Evolutionary conservation across 2,113 vertebrate genomes (phyloP).

Genomic region (Motacilla tschutschensis): DNA sequence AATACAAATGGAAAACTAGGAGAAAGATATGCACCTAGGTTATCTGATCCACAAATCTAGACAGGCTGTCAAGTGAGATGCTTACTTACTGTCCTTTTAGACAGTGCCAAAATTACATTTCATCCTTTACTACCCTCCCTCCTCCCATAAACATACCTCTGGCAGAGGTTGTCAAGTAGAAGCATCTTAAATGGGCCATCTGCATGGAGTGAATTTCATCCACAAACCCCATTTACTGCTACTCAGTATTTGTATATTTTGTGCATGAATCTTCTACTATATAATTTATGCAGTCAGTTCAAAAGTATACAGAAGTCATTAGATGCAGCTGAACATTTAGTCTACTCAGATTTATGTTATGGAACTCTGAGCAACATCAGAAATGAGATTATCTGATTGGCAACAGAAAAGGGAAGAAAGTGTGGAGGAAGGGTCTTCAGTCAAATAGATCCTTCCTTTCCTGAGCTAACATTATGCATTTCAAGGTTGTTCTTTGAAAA

Average conservation of each 20-base stretch:
- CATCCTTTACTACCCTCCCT: neutral
- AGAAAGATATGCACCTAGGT: neutral
- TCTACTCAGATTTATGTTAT: neutral
- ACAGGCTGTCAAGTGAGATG: neutral
- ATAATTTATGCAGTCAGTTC: slow-evolving; percentile 43
- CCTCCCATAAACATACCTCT: neutral
- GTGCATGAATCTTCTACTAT: slow-evolving; percentile 6
- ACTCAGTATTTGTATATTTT: slow-evolving; percentile 26
- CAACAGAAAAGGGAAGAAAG: neutral
- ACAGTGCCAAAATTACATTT: neutral
- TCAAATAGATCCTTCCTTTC: neutral
- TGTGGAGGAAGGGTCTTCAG: accelerated
- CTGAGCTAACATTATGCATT: neutral
- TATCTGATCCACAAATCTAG: neutral
- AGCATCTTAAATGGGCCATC: slow-evolving; percentile 9
- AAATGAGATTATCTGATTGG: neutral
- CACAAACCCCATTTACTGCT: slow-evolving; percentile 16
- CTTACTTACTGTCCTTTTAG: neutral
- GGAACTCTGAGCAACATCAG: slow-evolving; percentile 9
- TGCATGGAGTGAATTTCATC: slow-evolving; percentile 16
- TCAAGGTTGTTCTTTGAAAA: neutral
- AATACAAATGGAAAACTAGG: neutral
- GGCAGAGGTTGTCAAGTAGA: slow-evolving; percentile 1
- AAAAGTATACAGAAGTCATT: slow-evolving; percentile 34
- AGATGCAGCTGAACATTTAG: slow-evolving; percentile 28